Evolutionary conservation across 2,888 invertebrate genomes (phyloP), one percentile per base, ranked within the genome.

Genomic region (Dichetophora obliterata): DNA sequence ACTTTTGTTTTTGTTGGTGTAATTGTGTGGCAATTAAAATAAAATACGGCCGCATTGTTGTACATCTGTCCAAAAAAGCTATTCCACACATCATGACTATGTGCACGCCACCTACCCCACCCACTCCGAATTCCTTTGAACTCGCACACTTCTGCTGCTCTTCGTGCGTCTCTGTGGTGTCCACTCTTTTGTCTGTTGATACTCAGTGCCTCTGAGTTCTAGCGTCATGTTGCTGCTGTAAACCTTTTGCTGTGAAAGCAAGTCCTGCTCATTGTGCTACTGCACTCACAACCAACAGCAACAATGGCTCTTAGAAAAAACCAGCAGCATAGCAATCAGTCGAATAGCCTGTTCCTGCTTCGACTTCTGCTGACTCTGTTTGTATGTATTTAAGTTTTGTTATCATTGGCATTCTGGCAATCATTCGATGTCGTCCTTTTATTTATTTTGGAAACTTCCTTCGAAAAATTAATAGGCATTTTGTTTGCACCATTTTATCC

Each of bases 31-130:
- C 75, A 75, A 79, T 79, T 77, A 77, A 76, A 65, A 76, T 76
- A 74, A 77, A 76, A 79, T 79, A 76, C 65, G 57, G 75, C 74
- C 74, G 66, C 75, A 77, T 61, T 77, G 73, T 77, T 75, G 74
- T 74, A 66, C 79, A 77, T 76, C 74, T 77, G 77, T 77, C 71
- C 73, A 37, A 65, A 73, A 75, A 72, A 61, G 34, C 19, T 4
- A 19, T 16, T 19, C 68, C n/a, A 68, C 68, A 5, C 19, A 11
- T 52, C 68, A 16, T 34, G 19, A 6, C 24, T 9, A 5, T 27
- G 3, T 22, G n/a, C 11, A n/a, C n/a, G n/a, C 50, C 16, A 9
- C 19, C 50, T 11, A 16, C 48, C 48, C 43, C 14, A n/a, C 43
- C 19, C 37, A 19, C 19, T 50, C 14, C 50, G 48, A 8, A 11